A percentile compares a stretch with the other conserved stretches of the same genome.
Evolutionary conservation across 2,797 vertebrate genomes (phyloP).

Genomic region (Helostoma temminkii): DNA sequence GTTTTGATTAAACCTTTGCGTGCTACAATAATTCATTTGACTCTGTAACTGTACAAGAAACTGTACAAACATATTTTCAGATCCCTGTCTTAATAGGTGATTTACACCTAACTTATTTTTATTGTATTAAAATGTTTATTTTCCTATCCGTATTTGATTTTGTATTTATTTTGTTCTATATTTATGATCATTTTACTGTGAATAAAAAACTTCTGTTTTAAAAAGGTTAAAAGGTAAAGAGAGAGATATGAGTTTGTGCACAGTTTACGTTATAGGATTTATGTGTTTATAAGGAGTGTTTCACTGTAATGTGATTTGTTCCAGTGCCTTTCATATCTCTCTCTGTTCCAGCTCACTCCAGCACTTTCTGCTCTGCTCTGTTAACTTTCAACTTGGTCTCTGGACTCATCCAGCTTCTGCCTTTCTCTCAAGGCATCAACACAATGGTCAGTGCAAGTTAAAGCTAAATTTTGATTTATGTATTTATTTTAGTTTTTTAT

Average conservation of each 20-base stretch:
- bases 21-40: too few relatives aligned
- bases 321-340: not conserved
- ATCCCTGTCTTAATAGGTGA: not conserved
- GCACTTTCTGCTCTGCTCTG: conserved; percentile 84
- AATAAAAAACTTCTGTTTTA: not conserved
- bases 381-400: conserved; percentile 88
- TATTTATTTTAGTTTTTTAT: not conserved
- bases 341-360: conserved; percentile 81
- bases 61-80: not conserved
- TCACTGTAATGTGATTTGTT: not conserved
- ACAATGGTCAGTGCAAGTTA: conserved; percentile 83
- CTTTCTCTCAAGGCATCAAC: conserved; percentile 86
- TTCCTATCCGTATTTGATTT: too few relatives aligned
- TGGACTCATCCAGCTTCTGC: conserved; percentile 88
- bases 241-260: not conserved
- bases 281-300: not conserved
- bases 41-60: too few relatives aligned
- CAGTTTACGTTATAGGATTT: not conserved
- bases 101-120: not conserved
- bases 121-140: too few relatives aligned
- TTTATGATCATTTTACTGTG: not conserved
- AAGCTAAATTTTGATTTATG: not conserved
- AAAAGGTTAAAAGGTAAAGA: too few relatives aligned
- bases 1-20: not conserved
- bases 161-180: too few relatives aligned